Percentiles rank a stretch among this genome's conserved stretches.
phyloP scores from a whole-genome alignment of 2,888 invertebrate species.

The Polyploca ridens region DNA sequence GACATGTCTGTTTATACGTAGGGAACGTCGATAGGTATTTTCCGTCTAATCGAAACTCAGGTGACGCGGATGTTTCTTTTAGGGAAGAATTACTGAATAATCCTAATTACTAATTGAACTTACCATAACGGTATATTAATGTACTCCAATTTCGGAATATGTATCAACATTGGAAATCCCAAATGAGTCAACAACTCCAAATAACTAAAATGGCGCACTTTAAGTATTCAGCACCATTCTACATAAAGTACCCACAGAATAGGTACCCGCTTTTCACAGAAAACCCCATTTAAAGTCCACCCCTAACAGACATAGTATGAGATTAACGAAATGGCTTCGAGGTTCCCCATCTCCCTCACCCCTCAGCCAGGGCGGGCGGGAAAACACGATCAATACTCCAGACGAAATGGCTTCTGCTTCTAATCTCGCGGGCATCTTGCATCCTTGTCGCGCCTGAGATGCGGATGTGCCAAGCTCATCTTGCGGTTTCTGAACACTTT shows the following conservation, averaged over 20 bases:
- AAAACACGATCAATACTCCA: constrained; percentile 58
- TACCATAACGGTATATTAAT: too few relatives aligned
- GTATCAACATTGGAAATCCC: not conserved
- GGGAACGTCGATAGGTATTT: too few relatives aligned
- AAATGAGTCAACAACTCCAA: not conserved
- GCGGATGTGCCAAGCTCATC: constrained; percentile 44
- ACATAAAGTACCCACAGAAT: constrained; percentile 9
- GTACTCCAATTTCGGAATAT: too few relatives aligned
- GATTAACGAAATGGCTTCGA: constrained; percentile 74
- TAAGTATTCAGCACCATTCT: not conserved
- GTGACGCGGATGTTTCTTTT: too few relatives aligned
- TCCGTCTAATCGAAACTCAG: too few relatives aligned
- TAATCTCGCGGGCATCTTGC: constrained; percentile 72
- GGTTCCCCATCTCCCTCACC: constrained; percentile 35
- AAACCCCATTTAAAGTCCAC: constrained; percentile 62
- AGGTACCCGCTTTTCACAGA: constrained; percentile 35
- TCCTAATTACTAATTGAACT: too few relatives aligned
- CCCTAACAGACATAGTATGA: constrained; percentile 65
- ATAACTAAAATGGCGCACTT: not conserved
- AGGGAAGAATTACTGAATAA: too few relatives aligned
- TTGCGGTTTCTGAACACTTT: constrained; percentile 2
- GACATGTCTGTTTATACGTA: too few relatives aligned
- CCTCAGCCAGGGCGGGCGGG: constrained; percentile 30
- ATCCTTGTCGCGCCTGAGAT: constrained; percentile 74
- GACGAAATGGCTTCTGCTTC: constrained; percentile 68